phyloP scores from a whole-genome alignment of 2,113 vertebrate genomes.

The Prolemur simus region DNA sequence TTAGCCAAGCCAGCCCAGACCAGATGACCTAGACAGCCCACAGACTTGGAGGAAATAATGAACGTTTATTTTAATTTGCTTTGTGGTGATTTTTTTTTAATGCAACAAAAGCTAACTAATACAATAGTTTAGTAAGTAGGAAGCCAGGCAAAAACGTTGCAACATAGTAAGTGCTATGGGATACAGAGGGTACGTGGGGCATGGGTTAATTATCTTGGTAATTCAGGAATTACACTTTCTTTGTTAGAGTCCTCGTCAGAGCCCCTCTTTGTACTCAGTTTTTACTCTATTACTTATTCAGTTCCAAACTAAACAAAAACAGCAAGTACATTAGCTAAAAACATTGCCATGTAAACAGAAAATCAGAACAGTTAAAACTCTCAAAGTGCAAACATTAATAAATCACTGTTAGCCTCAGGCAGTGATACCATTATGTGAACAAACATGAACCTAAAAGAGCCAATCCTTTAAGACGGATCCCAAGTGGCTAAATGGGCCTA shows the following conservation, averaged over 20 bases:
- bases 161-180: not conserved
- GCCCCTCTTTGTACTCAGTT: not conserved
- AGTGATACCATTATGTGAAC: not conserved
- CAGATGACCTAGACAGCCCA: not conserved
- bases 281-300: conserved; percentile 2
- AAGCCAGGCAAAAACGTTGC: not conserved
- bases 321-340: not conserved
- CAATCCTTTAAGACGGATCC: no score
- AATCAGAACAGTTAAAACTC: not conserved
- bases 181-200: not conserved
- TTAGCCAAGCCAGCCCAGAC: not conserved
- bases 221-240: not conserved
- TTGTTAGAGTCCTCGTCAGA: not conserved
- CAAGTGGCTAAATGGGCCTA: no score
- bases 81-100: not conserved
- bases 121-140: not conserved
- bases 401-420: not conserved
- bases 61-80: not conserved
- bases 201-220: not conserved
- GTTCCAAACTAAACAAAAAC: not conserved
- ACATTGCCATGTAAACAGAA: not conserved
- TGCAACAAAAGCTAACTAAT: not conserved
- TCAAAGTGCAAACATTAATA: not conserved
- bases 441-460: no score
- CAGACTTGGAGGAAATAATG: not conserved